A percentile compares a stretch with the other conserved stretches of the same genome.
Conservation (phyloP, 2,797 vertebrate genomes). For the Schizopygopsis malacanthus region DNA sequence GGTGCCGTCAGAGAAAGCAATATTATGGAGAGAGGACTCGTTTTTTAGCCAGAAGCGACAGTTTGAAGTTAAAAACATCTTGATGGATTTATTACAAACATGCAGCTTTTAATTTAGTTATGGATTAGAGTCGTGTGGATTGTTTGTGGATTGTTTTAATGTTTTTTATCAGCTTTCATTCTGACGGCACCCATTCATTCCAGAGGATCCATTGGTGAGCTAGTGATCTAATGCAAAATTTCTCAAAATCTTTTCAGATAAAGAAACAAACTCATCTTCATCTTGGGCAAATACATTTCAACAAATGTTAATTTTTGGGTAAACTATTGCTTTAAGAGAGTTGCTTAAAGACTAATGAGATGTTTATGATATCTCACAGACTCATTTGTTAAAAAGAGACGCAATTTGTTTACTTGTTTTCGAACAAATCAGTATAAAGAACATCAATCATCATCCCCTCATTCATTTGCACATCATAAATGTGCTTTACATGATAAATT, state of each 20-base stretch:
- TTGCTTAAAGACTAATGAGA: not conserved
- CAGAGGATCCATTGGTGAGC: not conserved
- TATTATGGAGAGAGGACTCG: not conserved
- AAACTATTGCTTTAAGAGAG: not conserved
- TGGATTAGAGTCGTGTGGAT: too few species aligned
- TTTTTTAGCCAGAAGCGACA: not conserved
- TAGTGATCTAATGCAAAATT: not conserved
- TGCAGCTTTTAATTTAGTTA: not conserved
- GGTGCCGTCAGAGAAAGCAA: not conserved
- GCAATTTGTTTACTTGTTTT: not conserved
- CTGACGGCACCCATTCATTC: not conserved
- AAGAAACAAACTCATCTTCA: not conserved
- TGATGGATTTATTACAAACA: not conserved
- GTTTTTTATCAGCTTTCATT: not conserved
- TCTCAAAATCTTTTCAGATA: not conserved
- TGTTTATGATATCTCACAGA: not conserved
- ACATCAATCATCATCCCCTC: not conserved
- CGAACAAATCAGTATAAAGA: not conserved
- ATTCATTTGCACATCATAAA: conserved; percentile 3
- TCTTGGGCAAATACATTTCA: not conserved
- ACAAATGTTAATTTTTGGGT: not conserved
- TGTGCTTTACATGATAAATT: not conserved
- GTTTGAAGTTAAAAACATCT: not conserved
- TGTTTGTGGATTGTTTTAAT: too few species aligned
- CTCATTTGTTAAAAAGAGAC: conserved; percentile 12